Percentiles rank a stretch among this genome's conserved stretches.
Conservation (phyloP, 2,113 vertebrate species). For the Hymenochirus boettgeri region DNA sequence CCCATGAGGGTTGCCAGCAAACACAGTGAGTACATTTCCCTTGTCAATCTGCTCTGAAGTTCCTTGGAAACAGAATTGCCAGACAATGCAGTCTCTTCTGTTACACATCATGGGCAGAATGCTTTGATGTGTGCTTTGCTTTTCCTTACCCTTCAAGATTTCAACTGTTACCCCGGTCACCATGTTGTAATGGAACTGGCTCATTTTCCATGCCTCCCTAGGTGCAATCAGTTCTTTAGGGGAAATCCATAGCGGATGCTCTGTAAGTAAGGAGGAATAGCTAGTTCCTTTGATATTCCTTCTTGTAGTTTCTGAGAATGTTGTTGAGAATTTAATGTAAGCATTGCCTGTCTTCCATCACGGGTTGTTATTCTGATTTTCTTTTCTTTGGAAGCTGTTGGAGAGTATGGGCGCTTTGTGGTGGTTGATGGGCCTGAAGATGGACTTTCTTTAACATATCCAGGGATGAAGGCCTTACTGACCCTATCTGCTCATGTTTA, state of each 20-base stretch:
- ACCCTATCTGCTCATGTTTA: conserved; percentile 79
- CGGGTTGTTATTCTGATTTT: conserved; percentile 94
- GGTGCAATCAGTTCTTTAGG: conserved; percentile 83
- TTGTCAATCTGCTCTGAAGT: conserved; percentile 88
- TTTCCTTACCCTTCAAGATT: conserved; percentile 76
- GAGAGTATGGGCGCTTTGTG: conserved; percentile 76
- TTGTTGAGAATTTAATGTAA: conserved; percentile 81
- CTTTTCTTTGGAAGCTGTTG: conserved; percentile 80
- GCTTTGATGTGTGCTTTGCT: conserved; percentile 54
- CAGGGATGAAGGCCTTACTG: conserved; percentile 69
- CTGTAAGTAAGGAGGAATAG: conserved; percentile 77
- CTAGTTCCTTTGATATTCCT: conserved; percentile 81
- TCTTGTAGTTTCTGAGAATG: conserved; percentile 86
- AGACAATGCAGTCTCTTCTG: conserved; percentile 63
- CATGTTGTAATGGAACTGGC: conserved; percentile 86
- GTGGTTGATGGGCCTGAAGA: conserved; percentile 87
- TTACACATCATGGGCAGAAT: conserved; percentile 60
- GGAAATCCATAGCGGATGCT: conserved; percentile 94
- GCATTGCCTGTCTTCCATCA: conserved; percentile 90
- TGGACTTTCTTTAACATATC: conserved; percentile 67
- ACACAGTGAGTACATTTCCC: conserved; percentile 97
- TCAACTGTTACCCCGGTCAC: conserved; percentile 91
- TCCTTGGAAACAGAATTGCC: conserved; percentile 74
- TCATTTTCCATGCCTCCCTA: conserved; percentile 82
- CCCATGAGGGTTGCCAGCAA: conserved; percentile 96